These are phyloP conservation scores for Torymus aiolomorphi DNA, from an alignment of 2,888 invertebrate species.

Conservation along the genomic window DNA sequence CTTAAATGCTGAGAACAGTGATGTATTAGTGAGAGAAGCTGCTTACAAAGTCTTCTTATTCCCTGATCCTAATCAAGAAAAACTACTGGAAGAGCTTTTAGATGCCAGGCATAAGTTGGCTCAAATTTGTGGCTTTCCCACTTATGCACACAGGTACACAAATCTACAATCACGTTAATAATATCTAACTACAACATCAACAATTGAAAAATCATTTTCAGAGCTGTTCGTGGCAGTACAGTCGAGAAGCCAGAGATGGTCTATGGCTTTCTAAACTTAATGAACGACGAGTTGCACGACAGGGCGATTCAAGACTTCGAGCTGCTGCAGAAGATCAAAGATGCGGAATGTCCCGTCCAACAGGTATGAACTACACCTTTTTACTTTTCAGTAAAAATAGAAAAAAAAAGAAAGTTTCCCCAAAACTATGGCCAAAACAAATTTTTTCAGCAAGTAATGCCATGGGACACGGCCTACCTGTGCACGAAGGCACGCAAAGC, in stretches of 20 bases:
- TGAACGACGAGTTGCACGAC: conserved; percentile 83
- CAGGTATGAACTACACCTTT: conserved; percentile 57
- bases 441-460: conserved; percentile 68
- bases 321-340: conserved; percentile 86
- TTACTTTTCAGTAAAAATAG: conserved; percentile 5
- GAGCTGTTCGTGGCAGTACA: conserved; percentile 91
- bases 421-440: too few species aligned
- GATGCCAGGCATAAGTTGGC: conserved; percentile 88
- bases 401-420: conserved; percentile 28
- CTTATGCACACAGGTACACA: conserved; percentile 87
- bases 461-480: conserved; percentile 94
- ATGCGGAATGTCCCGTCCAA: conserved; percentile 64
- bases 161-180: conserved; percentile 9
- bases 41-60: conserved; percentile 91
- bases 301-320: conserved; percentile 86
- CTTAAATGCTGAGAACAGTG: conserved; percentile 88
- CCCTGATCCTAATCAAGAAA: conserved; percentile 87
- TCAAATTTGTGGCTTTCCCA: conserved; percentile 89
- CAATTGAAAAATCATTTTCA: conserved; percentile 66
- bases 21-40: conserved; percentile 88
- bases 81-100: conserved; percentile 84
- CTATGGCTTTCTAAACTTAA: conserved; percentile 85
- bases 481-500: conserved; percentile 85
- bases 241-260: conserved; percentile 89
- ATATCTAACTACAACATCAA: too few species aligned